Percentiles rank a stretch among this genome's conserved stretches.
phyloP scores from a whole-genome alignment of 1,140 invertebrate species.

The Chymomyza costata region DNA sequence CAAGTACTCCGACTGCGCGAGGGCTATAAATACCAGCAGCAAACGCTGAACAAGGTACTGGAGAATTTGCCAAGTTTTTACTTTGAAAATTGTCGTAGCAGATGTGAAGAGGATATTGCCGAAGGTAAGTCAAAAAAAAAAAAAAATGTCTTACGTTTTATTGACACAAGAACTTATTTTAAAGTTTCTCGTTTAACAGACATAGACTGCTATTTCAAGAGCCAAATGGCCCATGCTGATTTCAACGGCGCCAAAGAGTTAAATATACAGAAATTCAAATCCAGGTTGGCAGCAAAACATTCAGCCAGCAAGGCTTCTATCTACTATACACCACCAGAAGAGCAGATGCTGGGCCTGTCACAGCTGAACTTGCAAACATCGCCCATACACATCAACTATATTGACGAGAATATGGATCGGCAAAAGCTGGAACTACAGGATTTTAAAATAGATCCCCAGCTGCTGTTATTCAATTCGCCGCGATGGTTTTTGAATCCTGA shows the following conservation, averaged over 20 bases:
- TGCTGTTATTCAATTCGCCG: constrained; percentile 43
- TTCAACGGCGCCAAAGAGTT: constrained; percentile 51
- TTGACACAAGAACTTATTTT: neutral
- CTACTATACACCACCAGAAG: constrained; percentile 86
- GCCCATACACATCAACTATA: constrained; percentile 74
- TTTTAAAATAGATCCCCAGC: constrained; percentile 50
- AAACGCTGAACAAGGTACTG: constrained; percentile 93
- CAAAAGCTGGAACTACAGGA: constrained; percentile 54
- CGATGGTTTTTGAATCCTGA: constrained; percentile 51
- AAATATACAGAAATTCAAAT: constrained; percentile 62
- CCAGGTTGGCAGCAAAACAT: constrained; percentile 64
- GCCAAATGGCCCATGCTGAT: constrained; percentile 77
- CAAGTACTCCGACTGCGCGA: constrained; percentile 91
- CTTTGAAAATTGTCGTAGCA: constrained; percentile 93
- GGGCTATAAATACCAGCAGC: constrained; percentile 96
- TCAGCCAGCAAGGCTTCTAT: constrained; percentile 83
- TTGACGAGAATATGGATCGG: constrained; percentile 68
- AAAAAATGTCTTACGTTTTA: neutral
- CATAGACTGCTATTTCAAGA: constrained; percentile 79
- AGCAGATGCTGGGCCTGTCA: constrained; percentile 72
- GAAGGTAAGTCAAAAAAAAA: constrained; percentile 73
- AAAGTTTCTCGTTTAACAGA: constrained; percentile 32
- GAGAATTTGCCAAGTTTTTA: constrained; percentile 95
- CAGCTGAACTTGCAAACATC: constrained; percentile 56
- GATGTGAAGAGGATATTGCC: constrained; percentile 83